A percentile compares a stretch with the other conserved stretches of the same genome.
Conservation (phyloP, 2,888 invertebrate genomes). For the Phaonia tiefii region DNA sequence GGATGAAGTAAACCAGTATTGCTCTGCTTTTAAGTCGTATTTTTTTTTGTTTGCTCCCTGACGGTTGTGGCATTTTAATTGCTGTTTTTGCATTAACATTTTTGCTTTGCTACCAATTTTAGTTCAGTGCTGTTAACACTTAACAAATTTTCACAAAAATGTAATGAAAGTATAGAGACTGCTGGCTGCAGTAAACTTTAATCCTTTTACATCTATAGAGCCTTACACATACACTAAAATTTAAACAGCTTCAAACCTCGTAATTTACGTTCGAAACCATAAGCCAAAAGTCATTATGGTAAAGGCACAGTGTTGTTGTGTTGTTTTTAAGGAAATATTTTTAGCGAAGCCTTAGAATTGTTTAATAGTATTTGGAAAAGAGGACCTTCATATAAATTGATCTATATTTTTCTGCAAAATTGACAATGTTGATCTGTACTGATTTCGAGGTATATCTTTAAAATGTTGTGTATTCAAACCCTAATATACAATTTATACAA, state of each 20-base stretch:
- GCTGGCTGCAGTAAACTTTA: background rate
- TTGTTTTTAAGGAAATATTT: too few species aligned
- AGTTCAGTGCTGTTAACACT: constrained; percentile 58
- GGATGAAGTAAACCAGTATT: too few species aligned
- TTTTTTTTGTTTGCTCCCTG: background rate
- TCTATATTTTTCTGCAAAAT: too few species aligned
- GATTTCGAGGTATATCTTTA: too few species aligned
- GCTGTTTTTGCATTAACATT: constrained; percentile 38
- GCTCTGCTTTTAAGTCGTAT: background rate
- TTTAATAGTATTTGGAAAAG: too few species aligned
- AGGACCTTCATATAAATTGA: too few species aligned
- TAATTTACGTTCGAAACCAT: constrained; percentile 62
- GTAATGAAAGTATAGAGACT: constrained; percentile 16
- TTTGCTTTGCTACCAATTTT: constrained; percentile 8
- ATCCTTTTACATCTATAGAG: background rate
- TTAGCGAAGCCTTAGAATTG: too few species aligned
- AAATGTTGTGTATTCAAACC: too few species aligned
- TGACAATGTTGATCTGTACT: too few species aligned
- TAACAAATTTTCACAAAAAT: constrained; percentile 50
- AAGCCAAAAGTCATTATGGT: constrained; percentile 63
- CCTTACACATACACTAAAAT: background rate
- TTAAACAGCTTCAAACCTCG: constrained; percentile 22
- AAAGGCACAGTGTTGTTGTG: constrained; percentile 19
- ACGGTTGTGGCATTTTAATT: constrained; percentile 38
- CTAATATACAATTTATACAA: too few species aligned